phyloP scores from a whole-genome alignment of 2,888 invertebrate genomes.

The Protodeltote pygarga region DNA sequence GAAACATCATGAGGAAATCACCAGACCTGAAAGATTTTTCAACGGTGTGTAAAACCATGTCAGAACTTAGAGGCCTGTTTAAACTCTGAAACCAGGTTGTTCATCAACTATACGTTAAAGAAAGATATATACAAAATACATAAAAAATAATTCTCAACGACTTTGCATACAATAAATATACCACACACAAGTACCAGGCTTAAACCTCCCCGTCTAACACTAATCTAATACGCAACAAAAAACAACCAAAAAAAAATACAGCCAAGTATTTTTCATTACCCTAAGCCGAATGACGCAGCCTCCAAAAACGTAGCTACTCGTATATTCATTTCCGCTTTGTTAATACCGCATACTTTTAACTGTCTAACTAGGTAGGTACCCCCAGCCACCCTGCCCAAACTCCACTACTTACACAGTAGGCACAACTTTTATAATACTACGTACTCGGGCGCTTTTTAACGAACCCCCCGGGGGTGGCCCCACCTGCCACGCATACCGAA shows the following conservation, averaged over 20 bases:
- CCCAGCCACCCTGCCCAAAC: constrained; percentile 64
- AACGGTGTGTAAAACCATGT: too few species aligned
- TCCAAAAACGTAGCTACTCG: constrained; percentile 82
- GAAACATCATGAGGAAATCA: too few species aligned
- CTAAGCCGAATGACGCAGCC: constrained; percentile 82
- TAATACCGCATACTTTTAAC: constrained; percentile 88
- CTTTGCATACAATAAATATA: not conserved
- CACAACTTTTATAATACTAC: constrained; percentile 87
- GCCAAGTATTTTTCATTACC: constrained; percentile 84
- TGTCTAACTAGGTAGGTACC: constrained; percentile 84
- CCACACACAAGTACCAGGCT: not conserved
- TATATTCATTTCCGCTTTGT: constrained; percentile 87
- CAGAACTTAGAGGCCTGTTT: too few species aligned
- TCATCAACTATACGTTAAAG: too few species aligned
- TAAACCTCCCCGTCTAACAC: constrained; percentile 25
- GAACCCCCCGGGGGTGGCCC: constrained; percentile 79
- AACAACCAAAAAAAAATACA: constrained; percentile 66
- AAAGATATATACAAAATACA: too few species aligned
- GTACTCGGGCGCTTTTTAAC: constrained; percentile 86
- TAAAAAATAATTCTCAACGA: too few species aligned
- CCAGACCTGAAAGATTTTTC: too few species aligned
- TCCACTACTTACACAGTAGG: constrained; percentile 85
- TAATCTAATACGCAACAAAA: constrained; percentile 44
- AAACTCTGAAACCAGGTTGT: too few species aligned
- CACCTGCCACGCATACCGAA: constrained; percentile 87